Evolutionary conservation across 1,140 invertebrate genomes (phyloP), one percentile per base, ranked within the genome.

Genomic region (Ips typographus): DNA sequence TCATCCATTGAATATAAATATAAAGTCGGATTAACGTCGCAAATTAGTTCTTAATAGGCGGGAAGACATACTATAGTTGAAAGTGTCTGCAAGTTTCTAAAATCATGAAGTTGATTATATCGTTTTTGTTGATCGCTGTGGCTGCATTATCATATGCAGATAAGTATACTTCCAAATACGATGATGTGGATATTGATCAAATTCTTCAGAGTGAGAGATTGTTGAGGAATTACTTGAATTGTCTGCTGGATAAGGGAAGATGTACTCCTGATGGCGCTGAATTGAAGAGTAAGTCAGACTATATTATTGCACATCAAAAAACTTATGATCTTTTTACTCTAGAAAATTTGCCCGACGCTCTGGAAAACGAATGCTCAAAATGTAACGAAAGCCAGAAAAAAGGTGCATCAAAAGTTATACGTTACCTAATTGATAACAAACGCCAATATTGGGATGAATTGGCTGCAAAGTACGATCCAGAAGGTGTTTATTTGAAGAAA

Each of bases 151-250:
- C 44, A 6, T 49, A 49, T 49, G 22, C 44, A 49, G 44, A 49
- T 49, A 85, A 84, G 66, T 92, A 92, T 74, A 89, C 88, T 0
- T 85, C 84, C 40, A 91, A 88, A 77, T 92, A 86, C 73, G 91
- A 92, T 76, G 87, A 88, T 72, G 81, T 92, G 47, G 80, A 92
- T 76, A 7, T 91, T 7, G 85, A 91, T 47, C 83, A 88, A 70
- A 88, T 93, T 61, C 75, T 92, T 1, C 78, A 80, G 1, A 91
- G 86, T 62, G 85, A 89, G 1, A 82, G 90, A 40, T 79, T 93
- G 42, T 78, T 91, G 7, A 79, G 77, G 1, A 87, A 84, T 52
- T 91, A 92, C 72, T 77, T 83, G 4, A 85, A 90, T 66, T 93
- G 91, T 76, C 70, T 91, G 1, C 68, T 91, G 71, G 87, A 88